Percentiles rank a stretch among this genome's conserved stretches.
Evolutionary conservation across 2,113 vertebrate genomes (phyloP).

Genomic region (Podiceps cristatus): DNA sequence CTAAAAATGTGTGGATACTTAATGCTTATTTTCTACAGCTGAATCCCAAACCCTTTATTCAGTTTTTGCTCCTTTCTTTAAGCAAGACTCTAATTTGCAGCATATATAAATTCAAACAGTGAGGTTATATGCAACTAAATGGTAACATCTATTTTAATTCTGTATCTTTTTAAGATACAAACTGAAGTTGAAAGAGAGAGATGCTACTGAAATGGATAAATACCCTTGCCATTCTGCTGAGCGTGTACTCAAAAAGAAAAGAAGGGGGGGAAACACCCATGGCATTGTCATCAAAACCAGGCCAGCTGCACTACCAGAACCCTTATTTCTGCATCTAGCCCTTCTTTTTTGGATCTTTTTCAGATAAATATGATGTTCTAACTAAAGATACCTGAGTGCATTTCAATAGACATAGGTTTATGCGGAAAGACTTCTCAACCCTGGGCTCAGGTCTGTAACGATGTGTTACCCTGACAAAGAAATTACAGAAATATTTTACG

Average conservation of each 20-base stretch:
- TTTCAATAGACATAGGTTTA: not conserved
- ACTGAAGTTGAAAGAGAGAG: not conserved
- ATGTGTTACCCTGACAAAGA: not conserved
- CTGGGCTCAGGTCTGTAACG: not conserved
- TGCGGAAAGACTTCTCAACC: not conserved
- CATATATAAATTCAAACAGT: not conserved
- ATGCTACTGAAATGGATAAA: not conserved
- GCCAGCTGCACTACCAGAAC: not conserved
- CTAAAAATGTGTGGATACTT: not conserved
- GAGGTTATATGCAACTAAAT: not conserved
- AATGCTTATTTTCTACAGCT: not conserved
- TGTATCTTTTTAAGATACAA: not conserved
- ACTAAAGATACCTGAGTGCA: not conserved
- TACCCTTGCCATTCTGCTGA: not conserved
- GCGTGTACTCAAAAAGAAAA: not conserved
- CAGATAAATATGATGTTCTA: not conserved
- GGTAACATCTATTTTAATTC: not conserved
- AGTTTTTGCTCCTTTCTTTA: not conserved
- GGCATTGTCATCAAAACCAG: not conserved
- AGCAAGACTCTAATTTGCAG: not conserved
- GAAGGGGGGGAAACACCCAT: not conserved
- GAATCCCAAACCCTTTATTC: not conserved
- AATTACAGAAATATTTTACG: not conserved
- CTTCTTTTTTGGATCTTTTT: not conserved
- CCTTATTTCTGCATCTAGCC: not conserved